Conservation (phyloP, 2,888 invertebrate species). For the Acholoe squamosa region DNA sequence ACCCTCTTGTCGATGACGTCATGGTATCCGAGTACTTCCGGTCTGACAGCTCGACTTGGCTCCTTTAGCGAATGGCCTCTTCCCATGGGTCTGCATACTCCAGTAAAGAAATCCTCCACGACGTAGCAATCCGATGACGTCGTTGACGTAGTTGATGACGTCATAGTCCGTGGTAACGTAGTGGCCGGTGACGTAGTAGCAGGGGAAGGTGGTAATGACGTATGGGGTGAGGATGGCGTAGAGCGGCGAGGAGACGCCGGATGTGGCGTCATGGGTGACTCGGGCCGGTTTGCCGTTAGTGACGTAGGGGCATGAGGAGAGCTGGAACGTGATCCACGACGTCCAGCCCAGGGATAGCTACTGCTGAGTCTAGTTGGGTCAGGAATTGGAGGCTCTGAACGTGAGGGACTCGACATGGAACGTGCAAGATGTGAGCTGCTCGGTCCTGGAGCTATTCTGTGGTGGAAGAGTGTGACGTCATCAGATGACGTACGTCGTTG, state of each 20-base stretch:
- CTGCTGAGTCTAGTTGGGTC: slow-evolving; percentile 15
- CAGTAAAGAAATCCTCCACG: slow-evolving; percentile 20
- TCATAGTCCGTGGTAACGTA: slow-evolving; percentile 25
- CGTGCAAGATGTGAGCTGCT: background rate
- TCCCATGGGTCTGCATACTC: slow-evolving; percentile 21
- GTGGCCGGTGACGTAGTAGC: slow-evolving; percentile 40
- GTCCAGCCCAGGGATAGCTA: background rate
- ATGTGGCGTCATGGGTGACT: slow-evolving; percentile 57
- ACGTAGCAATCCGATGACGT: background rate
- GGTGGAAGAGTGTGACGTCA: slow-evolving; percentile 57
- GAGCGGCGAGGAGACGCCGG: slow-evolving; percentile 35
- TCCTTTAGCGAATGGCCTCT: background rate
- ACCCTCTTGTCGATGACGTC: background rate
- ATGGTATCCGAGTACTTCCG: background rate
- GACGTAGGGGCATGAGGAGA: slow-evolving; percentile 31
- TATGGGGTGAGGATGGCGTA: slow-evolving; percentile 50
- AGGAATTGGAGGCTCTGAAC: background rate
- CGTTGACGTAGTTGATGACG: background rate
- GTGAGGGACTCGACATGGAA: slow-evolving; percentile 30
- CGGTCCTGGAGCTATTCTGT: background rate
- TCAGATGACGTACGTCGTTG: slow-evolving; percentile 54
- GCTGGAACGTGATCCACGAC: slow-evolving; percentile 43
- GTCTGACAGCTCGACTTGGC: background rate
- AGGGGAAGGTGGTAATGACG: slow-evolving; percentile 30
- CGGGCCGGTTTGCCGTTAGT: slow-evolving; percentile 6